Conservation (phyloP, 2,888 invertebrate genomes). For the Sesia apiformis region DNA sequence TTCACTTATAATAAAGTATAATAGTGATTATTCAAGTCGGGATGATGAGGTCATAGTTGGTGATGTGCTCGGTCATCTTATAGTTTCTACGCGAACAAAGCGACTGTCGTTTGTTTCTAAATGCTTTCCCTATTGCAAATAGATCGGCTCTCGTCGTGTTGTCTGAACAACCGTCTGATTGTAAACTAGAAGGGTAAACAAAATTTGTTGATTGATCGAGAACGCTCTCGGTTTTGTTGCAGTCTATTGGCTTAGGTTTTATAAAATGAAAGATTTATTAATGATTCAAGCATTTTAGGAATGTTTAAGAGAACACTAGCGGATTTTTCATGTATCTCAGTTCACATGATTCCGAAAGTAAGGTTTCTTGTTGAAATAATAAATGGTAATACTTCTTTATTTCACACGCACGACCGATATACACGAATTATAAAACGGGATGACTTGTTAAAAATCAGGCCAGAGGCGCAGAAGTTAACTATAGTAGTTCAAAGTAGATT, state of each 20-base stretch:
- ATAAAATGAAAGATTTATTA: too few species aligned
- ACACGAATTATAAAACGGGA: too few species aligned
- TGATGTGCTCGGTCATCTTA: not conserved
- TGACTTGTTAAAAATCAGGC: not conserved
- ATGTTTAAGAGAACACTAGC: too few species aligned
- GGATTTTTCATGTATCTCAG: too few species aligned
- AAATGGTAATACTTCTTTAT: too few species aligned
- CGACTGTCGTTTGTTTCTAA: not conserved
- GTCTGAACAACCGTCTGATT: not conserved
- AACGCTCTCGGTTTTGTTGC: not conserved
- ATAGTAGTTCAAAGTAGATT: constrained; percentile 20
- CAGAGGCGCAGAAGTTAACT: not conserved
- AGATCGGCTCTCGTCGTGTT: not conserved
- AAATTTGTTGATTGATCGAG: not conserved
- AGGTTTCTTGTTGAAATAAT: too few species aligned
- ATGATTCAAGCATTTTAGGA: too few species aligned
- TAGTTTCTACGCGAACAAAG: not conserved
- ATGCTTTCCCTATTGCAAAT: not conserved
- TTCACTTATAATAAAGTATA: not conserved
- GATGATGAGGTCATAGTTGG: not conserved
- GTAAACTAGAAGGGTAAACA: not conserved
- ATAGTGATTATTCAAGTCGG: not conserved
- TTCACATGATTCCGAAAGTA: too few species aligned
- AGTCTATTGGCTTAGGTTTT: too few species aligned
- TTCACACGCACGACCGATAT: too few species aligned